A percentile compares a stretch with the other conserved stretches of the same genome.
Conservation (phyloP, 2,888 invertebrate genomes). For the Rhingia campestris region DNA sequence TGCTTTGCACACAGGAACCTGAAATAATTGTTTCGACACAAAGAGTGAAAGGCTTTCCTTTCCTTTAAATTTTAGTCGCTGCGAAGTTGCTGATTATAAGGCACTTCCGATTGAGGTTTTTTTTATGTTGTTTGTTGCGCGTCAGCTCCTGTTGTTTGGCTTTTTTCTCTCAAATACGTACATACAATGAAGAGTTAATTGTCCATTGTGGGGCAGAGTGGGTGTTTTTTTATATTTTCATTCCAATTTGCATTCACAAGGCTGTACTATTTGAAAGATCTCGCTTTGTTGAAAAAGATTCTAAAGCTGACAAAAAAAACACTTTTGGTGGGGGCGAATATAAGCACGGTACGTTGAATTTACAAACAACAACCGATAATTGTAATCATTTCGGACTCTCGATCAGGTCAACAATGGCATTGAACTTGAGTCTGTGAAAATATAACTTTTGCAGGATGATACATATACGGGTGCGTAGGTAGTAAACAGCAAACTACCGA, state of each 20-base stretch:
- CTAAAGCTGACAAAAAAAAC: no score
- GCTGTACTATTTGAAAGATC: background rate
- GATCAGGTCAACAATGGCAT: no score
- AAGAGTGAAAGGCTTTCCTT: conserved; percentile 38
- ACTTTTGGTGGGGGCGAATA: no score
- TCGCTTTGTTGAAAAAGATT: no score
- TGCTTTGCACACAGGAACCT: conserved; percentile 58
- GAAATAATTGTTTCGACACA: conserved; percentile 72
- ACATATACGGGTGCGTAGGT: no score
- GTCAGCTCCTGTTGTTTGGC: conserved; percentile 30
- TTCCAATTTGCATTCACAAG: background rate
- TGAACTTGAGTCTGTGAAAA: no score
- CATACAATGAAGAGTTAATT: conserved; percentile 61
- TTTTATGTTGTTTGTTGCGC: conserved; percentile 7
- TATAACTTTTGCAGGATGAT: no score
- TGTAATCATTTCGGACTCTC: no score
- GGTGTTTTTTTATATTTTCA: background rate
- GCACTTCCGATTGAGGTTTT: conserved; percentile 68
- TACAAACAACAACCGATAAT: no score
- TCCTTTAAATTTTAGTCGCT: conserved; percentile 37
- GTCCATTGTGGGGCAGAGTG: conserved; percentile 54
- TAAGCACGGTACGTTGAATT: no score
- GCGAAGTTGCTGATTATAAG: conserved; percentile 70
- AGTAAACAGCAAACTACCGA: no score
- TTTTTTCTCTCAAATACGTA: conserved; percentile 14